These are phyloP conservation scores for Clanis bilineata DNA, from an alignment of 2,888 invertebrate genomes.

Conservation along the genomic window DNA sequence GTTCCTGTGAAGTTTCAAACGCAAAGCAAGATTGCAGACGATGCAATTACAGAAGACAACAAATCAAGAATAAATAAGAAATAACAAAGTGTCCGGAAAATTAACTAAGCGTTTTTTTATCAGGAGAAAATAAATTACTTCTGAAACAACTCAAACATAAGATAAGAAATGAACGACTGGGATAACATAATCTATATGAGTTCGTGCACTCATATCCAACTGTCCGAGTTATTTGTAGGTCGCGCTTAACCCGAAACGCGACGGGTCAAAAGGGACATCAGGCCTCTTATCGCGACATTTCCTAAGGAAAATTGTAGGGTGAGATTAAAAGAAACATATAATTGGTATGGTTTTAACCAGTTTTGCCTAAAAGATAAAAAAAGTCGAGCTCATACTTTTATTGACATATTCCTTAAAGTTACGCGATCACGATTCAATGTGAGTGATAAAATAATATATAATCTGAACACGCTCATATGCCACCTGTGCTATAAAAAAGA, in stretches of 20 bases:
- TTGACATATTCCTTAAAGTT: too few species aligned
- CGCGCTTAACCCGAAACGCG: conserved; percentile 21
- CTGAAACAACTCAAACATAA: not conserved
- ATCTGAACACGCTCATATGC: not conserved
- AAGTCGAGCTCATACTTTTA: too few species aligned
- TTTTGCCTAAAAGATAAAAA: too few species aligned
- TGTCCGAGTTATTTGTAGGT: conserved; percentile 21
- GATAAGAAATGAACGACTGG: conserved; percentile 11
- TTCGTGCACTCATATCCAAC: conserved; percentile 9
- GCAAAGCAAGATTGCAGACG: too few species aligned
- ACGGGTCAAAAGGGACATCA: conserved; percentile 29
- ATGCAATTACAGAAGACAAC: too few species aligned
- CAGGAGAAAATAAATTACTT: not conserved
- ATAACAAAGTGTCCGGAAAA: too few species aligned
- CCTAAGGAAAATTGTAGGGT: not conserved
- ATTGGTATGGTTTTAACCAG: not conserved
- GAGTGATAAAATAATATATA: not conserved
- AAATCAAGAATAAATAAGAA: too few species aligned
- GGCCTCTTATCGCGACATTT: conserved; percentile 18
- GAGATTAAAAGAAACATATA: too few species aligned
- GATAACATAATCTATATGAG: conserved; percentile 10
- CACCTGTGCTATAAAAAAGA: not conserved
- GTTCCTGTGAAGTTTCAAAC: too few species aligned
- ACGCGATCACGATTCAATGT: too few species aligned
- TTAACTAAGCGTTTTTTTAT: not conserved